Evolutionary conservation across 2,113 vertebrate species (phyloP).

Genomic region (Scopus umbretta): DNA sequence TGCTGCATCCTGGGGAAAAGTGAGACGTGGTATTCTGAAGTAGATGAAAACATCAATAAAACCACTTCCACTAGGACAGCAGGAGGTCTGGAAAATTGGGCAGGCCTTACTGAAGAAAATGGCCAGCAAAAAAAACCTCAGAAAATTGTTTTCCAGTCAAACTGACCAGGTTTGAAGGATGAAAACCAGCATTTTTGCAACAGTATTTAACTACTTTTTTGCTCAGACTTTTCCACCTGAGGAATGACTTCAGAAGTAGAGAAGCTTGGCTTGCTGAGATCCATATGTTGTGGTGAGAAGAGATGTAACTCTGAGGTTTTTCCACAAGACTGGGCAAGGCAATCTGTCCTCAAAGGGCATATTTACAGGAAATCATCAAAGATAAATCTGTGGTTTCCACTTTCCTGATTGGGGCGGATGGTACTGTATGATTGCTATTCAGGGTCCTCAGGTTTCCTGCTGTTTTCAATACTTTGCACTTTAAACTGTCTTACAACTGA

Average conservation of each 20-base stretch:
- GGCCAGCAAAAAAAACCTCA: background rate
- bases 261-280: constrained; percentile 31
- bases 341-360: constrained; percentile 43
- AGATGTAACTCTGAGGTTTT: constrained; percentile 6
- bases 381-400: constrained; percentile 39
- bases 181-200: background rate
- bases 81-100: background rate
- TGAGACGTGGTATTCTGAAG: background rate
- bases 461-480: constrained; percentile 50
- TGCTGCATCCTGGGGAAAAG: background rate
- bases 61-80: background rate
- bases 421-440: constrained; percentile 17
- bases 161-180: background rate
- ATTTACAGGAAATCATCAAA: constrained; percentile 55
- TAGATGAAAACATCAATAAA: background rate
- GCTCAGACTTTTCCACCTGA: background rate
- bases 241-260: background rate
- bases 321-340: constrained; percentile 29
- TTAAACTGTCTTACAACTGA: constrained; percentile 35
- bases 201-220: background rate
- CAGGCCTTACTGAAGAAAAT: background rate
- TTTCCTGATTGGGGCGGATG: constrained; percentile 35
- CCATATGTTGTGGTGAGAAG: background rate
- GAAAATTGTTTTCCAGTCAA: background rate
- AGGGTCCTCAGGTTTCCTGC: constrained; percentile 27